Evolutionary conservation across 2,797 vertebrate species (phyloP).

Genomic region (Hippocampus kuda): DNA sequence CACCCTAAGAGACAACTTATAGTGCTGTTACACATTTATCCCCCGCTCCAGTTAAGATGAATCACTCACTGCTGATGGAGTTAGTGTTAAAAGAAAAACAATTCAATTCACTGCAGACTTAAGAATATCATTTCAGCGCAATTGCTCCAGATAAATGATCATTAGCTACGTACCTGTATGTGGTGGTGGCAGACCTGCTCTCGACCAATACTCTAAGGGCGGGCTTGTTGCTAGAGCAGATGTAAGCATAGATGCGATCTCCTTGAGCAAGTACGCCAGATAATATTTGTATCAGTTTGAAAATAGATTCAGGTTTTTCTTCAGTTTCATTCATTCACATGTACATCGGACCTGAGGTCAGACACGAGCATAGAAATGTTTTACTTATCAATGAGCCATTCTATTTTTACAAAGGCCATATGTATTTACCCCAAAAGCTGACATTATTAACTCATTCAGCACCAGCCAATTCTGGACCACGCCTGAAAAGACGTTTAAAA

Average conservation of each 20-base stretch:
- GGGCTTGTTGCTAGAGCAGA: neutral
- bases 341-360: neutral
- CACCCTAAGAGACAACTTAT: neutral
- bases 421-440: no score
- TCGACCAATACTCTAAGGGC: neutral
- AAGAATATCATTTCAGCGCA: neutral
- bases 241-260: neutral
- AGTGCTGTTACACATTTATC: neutral
- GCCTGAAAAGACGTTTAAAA: no score
- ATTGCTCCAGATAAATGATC: neutral
- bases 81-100: neutral
- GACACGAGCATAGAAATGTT: neutral
- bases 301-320: neutral
- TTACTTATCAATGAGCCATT: no score
- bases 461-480: no score
- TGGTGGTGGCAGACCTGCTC: neutral
- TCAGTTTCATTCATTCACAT: neutral
- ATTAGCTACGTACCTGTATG: neutral
- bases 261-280: neutral
- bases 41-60: neutral
- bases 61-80: neutral
- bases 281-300: no score
- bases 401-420: neutral
- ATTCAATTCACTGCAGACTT: conserved; percentile 1
- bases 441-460: no score